Percentiles rank a stretch among this genome's conserved stretches.
These are phyloP conservation scores for Gobiocypris rarus DNA, from an alignment of 2,113 vertebrate species.

Conservation along the genomic window DNA sequence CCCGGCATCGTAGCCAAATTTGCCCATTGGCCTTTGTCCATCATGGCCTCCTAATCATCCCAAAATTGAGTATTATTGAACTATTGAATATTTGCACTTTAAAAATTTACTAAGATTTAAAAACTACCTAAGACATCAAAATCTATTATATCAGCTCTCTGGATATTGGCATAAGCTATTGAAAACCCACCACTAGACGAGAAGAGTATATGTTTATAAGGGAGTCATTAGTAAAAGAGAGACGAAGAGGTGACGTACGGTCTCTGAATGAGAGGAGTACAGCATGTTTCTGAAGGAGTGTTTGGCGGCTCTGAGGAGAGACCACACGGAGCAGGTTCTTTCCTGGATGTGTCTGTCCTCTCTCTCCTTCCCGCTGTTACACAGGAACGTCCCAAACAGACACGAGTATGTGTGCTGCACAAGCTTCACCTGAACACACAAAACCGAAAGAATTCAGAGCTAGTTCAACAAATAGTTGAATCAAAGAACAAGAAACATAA, in stretches of 20 bases:
- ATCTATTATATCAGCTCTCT: background rate
- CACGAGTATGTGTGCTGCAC: slow-evolving; percentile 98
- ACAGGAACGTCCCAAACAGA: slow-evolving; percentile 98
- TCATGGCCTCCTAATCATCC: too few species aligned
- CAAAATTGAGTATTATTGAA: too few species aligned
- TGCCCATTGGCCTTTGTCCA: too few species aligned
- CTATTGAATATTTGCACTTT: background rate
- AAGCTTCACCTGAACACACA: slow-evolving; percentile 86
- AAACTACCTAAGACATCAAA: background rate
- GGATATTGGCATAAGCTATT: background rate
- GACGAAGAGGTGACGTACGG: slow-evolving; percentile 73
- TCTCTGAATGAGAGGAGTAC: slow-evolving; percentile 94
- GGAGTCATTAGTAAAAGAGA: background rate
- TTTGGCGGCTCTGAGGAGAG: slow-evolving; percentile 91
- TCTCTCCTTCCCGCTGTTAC: slow-evolving; percentile 95
- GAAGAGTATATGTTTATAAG: background rate
- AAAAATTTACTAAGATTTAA: background rate
- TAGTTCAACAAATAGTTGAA: too few species aligned
- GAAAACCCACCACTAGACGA: background rate
- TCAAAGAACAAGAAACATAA: slow-evolving; percentile 21
- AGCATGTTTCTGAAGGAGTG: slow-evolving; percentile 94
- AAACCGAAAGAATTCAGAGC: background rate
- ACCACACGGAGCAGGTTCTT: slow-evolving; percentile 96
- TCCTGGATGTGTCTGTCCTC: slow-evolving; percentile 93
- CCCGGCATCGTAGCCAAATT: too few species aligned